These are phyloP conservation scores for Temnothorax longispinosus DNA, from an alignment of 1,140 invertebrate species.

Conservation along the genomic window DNA sequence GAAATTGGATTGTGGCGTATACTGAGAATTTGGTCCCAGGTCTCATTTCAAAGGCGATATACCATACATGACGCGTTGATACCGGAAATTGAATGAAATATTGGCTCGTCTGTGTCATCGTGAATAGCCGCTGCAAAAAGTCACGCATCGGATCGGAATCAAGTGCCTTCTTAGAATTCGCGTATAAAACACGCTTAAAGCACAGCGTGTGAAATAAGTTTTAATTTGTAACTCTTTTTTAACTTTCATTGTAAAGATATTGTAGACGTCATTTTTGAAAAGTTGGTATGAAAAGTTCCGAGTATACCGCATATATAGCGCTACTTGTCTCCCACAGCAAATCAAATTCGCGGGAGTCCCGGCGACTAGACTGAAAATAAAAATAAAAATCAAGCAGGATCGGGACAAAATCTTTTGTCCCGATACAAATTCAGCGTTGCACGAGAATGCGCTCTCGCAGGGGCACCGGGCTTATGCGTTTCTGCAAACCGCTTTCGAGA, in stretches of 20 bases:
- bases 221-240: too few relatives aligned
- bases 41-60: slow-evolving; percentile 8
- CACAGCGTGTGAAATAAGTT: background rate
- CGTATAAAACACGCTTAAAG: background rate
- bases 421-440: slow-evolving; percentile 59
- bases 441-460: slow-evolving; percentile 53
- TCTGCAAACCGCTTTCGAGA: slow-evolving; percentile 59
- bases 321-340: background rate
- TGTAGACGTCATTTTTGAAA: background rate
- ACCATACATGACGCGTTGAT: slow-evolving; percentile 10
- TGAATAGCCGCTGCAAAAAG: slow-evolving; percentile 58
- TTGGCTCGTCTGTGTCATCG: slow-evolving; percentile 66
- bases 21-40: background rate
- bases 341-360: slow-evolving; percentile 13
- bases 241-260: background rate
- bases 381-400: slow-evolving; percentile 40
- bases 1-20: background rate
- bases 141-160: background rate
- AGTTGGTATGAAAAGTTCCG: background rate
- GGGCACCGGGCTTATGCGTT: slow-evolving; percentile 40
- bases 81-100: slow-evolving; percentile 83
- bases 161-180: slow-evolving; percentile 13
- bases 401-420: slow-evolving; percentile 33
- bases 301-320: background rate
- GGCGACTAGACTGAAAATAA: slow-evolving; percentile 22